Conservation (phyloP, 2,888 invertebrate genomes). For the Agrotis clavis region DNA sequence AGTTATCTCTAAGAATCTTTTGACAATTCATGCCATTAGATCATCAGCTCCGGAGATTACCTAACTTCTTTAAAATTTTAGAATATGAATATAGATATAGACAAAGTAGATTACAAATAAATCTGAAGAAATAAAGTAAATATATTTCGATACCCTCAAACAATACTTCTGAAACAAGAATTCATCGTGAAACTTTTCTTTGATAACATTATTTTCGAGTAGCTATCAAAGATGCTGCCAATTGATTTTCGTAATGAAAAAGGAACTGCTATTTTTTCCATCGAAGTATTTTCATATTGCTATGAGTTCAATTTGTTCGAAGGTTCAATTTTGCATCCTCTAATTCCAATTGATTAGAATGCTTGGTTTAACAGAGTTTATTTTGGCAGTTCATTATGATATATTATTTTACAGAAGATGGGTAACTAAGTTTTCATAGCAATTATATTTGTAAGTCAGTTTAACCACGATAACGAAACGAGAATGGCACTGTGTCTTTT, state of each 20-base stretch:
- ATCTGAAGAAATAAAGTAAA: neutral
- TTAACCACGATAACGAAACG: no score
- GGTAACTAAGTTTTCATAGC: no score
- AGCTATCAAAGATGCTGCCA: slow-evolving; percentile 8
- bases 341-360: neutral
- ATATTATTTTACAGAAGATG: no score
- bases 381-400: slow-evolving; percentile 4
- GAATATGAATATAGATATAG: no score
- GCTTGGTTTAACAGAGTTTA: neutral
- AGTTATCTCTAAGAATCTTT: no score
- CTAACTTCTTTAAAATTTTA: no score
- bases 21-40: no score
- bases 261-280: neutral
- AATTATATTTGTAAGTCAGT: no score
- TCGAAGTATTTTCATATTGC: neutral
- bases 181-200: slow-evolving; percentile 40
- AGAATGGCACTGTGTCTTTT: no score
- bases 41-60: no score
- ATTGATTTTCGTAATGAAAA: slow-evolving; percentile 12
- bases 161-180: slow-evolving; percentile 15
- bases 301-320: neutral
- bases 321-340: neutral
- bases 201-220: slow-evolving; percentile 11
- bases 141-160: slow-evolving; percentile 4
- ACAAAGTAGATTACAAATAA: neutral